Percentiles rank a stretch among this genome's conserved stretches.
These are phyloP conservation scores for Cataglyphis rosenhaueri DNA, from an alignment of 2,888 invertebrate genomes.

Conservation along the genomic window DNA sequence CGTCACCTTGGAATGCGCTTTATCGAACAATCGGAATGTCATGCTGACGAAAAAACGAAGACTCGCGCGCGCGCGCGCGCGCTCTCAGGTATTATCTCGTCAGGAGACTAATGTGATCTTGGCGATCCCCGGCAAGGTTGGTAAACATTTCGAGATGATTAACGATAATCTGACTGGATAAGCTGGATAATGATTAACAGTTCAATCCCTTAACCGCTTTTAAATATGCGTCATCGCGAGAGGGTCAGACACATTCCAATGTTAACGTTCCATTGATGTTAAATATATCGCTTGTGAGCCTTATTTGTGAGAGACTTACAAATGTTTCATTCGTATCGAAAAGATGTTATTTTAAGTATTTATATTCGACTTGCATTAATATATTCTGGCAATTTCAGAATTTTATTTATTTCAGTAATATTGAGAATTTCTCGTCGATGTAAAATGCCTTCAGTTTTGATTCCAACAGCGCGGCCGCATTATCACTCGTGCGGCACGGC, in stretches of 20 bases:
- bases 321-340: neutral
- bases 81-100: slow-evolving; percentile 42
- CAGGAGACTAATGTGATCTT: slow-evolving; percentile 53
- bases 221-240: slow-evolving; percentile 20
- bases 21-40: slow-evolving; percentile 56
- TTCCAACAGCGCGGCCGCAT: slow-evolving; percentile 25
- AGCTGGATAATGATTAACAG: slow-evolving; percentile 50
- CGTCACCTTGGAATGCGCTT: slow-evolving; percentile 47
- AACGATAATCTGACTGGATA: slow-evolving; percentile 46
- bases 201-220: slow-evolving; percentile 35
- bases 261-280: neutral
- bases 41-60: slow-evolving; percentile 56
- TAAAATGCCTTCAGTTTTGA: slow-evolving; percentile 22
- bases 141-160: slow-evolving; percentile 53
- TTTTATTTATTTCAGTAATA: slow-evolving; percentile 10
- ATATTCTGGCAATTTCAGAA: neutral
- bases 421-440: neutral
- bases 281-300: neutral
- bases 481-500: slow-evolving; percentile 37
- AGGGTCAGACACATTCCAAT: neutral
- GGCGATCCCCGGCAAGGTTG: slow-evolving; percentile 39
- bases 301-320: neutral
- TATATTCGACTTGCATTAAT: neutral
- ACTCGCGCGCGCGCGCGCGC: neutral
- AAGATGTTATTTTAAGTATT: neutral